These are phyloP conservation scores for Dipodomys ordii DNA, from an alignment of 2,113 vertebrate genomes.

Conservation along the genomic window DNA sequence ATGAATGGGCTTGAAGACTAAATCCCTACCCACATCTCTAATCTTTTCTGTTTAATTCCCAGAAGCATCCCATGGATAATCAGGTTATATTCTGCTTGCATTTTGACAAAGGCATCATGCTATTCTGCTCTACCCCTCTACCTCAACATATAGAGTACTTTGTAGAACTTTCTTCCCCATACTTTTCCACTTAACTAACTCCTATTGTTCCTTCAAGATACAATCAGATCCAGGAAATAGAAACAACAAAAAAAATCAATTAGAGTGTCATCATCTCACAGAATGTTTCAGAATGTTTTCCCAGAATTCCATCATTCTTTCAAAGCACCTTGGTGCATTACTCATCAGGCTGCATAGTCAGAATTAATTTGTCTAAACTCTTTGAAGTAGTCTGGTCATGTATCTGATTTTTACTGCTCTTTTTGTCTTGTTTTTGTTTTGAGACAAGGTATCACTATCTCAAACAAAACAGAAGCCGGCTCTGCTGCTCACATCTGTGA, in stretches of 20 bases:
- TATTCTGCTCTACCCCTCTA: background rate
- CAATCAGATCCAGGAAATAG: background rate
- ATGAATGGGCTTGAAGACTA: constrained; percentile 23
- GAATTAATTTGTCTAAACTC: background rate
- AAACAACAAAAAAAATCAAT: background rate
- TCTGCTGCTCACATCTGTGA: too few species aligned
- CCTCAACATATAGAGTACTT: background rate
- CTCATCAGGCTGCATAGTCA: background rate
- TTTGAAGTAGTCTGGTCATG: background rate
- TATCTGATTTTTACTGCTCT: too few species aligned
- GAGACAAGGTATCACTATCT: too few species aligned
- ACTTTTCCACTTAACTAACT: background rate
- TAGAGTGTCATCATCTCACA: background rate
- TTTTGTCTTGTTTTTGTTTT: too few species aligned
- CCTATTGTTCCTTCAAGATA: background rate
- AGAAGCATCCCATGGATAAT: background rate
- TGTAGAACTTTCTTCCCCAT: constrained; percentile 1
- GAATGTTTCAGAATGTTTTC: background rate
- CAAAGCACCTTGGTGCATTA: background rate
- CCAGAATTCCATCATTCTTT: background rate
- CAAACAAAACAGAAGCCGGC: too few species aligned
- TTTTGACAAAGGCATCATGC: background rate
- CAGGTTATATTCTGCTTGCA: background rate
- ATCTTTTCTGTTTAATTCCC: constrained; percentile 15
- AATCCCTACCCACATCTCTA: background rate